Conservation (phyloP, 2,888 invertebrate species). For the Strigamia crassipes region DNA sequence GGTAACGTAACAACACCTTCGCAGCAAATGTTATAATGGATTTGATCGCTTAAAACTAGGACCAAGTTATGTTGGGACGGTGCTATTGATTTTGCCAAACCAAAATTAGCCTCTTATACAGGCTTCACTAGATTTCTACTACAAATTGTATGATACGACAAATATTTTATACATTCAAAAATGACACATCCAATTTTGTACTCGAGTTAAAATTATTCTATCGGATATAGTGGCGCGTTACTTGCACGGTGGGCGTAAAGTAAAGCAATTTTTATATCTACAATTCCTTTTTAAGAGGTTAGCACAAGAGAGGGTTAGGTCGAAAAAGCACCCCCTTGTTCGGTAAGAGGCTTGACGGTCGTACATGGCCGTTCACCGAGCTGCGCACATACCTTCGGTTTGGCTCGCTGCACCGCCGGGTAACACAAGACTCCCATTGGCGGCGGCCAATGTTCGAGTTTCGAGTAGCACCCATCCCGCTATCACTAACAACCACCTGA, state of each 20-base stretch:
- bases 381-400: slow-evolving; percentile 34
- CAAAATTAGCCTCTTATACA: background rate
- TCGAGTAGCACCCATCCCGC: slow-evolving; percentile 33
- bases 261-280: background rate
- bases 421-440: slow-evolving; percentile 7
- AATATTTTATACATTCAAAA: background rate
- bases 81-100: slow-evolving; percentile 20
- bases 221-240: background rate
- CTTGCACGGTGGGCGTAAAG: background rate
- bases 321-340: background rate
- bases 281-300: background rate
- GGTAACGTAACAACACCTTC: background rate
- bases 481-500: slow-evolving; percentile 38
- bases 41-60: background rate
- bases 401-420: slow-evolving; percentile 24
- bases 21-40: background rate
- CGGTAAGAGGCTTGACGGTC: background rate
- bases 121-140: background rate
- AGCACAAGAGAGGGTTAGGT: background rate
- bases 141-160: background rate
- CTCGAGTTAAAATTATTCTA: background rate
- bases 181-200: background rate
- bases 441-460: background rate
- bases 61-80: slow-evolving; percentile 4
- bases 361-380: slow-evolving; percentile 8